phyloP scores from a whole-genome alignment of 2,888 invertebrate genomes.

The Dendrolimus pini region DNA sequence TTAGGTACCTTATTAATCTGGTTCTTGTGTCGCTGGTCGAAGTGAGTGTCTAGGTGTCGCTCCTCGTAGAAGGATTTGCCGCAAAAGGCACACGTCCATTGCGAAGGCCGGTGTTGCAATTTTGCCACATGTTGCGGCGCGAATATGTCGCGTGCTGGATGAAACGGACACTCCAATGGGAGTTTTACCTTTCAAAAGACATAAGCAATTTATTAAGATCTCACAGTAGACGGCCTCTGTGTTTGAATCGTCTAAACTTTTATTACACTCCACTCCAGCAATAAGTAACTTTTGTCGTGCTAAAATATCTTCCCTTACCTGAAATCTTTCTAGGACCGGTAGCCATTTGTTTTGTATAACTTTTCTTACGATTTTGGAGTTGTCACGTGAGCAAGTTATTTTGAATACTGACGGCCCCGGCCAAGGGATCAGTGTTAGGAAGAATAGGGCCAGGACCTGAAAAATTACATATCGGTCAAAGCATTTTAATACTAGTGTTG shows the following conservation, averaged over 20 bases:
- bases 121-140: slow-evolving; percentile 91
- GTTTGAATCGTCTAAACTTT: no score
- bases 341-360: slow-evolving; percentile 94
- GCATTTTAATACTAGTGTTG: no score
- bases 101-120: slow-evolving; percentile 88
- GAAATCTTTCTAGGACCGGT: slow-evolving; percentile 91
- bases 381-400: slow-evolving; percentile 91
- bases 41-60: slow-evolving; percentile 90
- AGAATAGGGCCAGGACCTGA: slow-evolving; percentile 87
- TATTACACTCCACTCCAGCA: no score
- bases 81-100: slow-evolving; percentile 94
- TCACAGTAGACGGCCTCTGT: no score
- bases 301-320: slow-evolving; percentile 45
- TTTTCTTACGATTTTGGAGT: slow-evolving; percentile 90
- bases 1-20: slow-evolving; percentile 85
- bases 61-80: slow-evolving; percentile 95
- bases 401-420: slow-evolving; percentile 91
- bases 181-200: slow-evolving; percentile 78
- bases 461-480: slow-evolving; percentile 17
- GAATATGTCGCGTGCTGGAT: slow-evolving; percentile 91
- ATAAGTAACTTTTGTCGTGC: no score
- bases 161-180: slow-evolving; percentile 93
- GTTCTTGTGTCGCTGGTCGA: slow-evolving; percentile 91
- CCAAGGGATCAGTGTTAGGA: slow-evolving; percentile 91
- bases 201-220: no score